Evolutionary conservation across 1,140 invertebrate species (phyloP), one percentile per base, ranked within the genome.

Genomic region (Drosophila grimshawi): DNA sequence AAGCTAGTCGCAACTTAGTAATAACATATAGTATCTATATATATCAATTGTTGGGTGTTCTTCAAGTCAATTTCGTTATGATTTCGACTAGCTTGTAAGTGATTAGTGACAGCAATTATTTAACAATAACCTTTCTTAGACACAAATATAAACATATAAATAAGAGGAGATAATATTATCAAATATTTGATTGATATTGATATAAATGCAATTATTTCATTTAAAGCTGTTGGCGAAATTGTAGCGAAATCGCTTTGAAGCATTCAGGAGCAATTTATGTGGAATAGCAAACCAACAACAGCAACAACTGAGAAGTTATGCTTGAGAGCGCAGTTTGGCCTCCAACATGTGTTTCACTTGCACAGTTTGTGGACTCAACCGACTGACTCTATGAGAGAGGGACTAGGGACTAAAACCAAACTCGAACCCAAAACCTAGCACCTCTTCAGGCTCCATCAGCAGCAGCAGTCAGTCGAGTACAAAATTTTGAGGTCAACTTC

Each of bases 401-500:
- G 19, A 19, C 19, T 19, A 19, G 19, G 19, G 19, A 19, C 19
- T 19, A 37, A 7, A 7, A 41, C 39, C 3, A 2, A 41, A 41
- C 7, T 3, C 7, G 37, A 39, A 41, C 8, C 3, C 8, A 10
- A 45, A 5, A 32, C 39, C 10, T 0, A 8, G 33, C 35, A 19
- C 3, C 11, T 29, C 63, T 67, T 72, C 48, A 45, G 37, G 49
- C 29, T 59, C 63, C 45, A 19, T 3, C 29, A 37, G 10, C 11
- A 65, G 29, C 27, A 19, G 19, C 1, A 19, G 19, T 19, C 19
- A 19, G 39, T 41, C 41, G 56, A 30, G 48, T 29, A 32, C 48
- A 85, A 86, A 19, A 76, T 76, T 86, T 86, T 86, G 76, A 82
- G 82, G 82, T 86, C 83, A 86, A 75, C 71, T 55, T 71, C 37